Evolutionary conservation across 2,113 vertebrate genomes (phyloP), one percentile per base, ranked within the genome.

Genomic region (Cynopterus brachyotis): DNA sequence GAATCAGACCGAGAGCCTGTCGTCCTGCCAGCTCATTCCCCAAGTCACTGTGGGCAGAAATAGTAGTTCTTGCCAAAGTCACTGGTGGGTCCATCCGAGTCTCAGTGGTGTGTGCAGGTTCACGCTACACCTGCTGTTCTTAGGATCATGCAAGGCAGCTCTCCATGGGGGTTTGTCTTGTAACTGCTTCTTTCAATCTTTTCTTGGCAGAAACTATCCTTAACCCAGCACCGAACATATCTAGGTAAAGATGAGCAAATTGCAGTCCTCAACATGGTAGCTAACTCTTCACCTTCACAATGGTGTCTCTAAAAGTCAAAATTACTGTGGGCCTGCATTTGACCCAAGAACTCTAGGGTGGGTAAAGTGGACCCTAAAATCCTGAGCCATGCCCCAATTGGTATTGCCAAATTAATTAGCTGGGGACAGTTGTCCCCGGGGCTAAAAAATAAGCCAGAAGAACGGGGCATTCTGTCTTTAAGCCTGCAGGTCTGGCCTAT

Each of bases 131-230:
- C 5, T 70, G 88, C 57, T 53, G 22, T 53, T 67, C 6, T 64
- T 37, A n/a, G 66, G 59, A 59, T n/a, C 40, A 13, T 5, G 3
- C 45, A 6, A 15, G 40, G 50, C n/a, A 76, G 55, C 35, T 72
- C 7, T 53, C 62, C 12, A 1, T 5, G 0, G 42, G n/a, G 60
- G 13, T n/a, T 86, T 50, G 10, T 59, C 28, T 83, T 32, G 0
- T 64, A 57, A 53, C 37, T 0, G 19, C 53, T 69, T 73, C 81
- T 73, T 85, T 59, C 24, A 10, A 62, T 89, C 26, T 3, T 37
- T 73, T 96, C 72, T 78, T 79, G 90, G 28, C 66, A 92, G 75
- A 89, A 95, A 83, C 12, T 62, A 6, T 81, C 28, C 73, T 55
- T 45, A 86, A 79, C 50, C 35, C 37, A 9, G 60, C 81, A 32